These are phyloP conservation scores for Limosa lapponica DNA, from an alignment of 2,797 vertebrate species.

Conservation along the genomic window DNA sequence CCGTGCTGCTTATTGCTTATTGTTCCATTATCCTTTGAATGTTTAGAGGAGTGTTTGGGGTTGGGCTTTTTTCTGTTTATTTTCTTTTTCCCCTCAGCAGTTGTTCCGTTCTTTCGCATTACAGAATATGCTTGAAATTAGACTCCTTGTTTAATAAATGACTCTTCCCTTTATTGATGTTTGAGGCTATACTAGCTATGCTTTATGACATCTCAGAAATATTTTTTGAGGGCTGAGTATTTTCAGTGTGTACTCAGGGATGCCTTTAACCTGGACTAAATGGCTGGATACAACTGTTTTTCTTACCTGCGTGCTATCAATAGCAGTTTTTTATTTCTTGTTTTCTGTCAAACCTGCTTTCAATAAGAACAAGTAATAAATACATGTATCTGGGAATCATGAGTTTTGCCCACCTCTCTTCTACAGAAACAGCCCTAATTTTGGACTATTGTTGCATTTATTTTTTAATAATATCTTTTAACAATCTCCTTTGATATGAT, in stretches of 20 bases:
- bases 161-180: neutral
- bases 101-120: slow-evolving; percentile 6
- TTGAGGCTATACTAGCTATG: neutral
- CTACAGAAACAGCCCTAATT: neutral
- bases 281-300: neutral
- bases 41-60: neutral
- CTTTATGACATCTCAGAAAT: neutral
- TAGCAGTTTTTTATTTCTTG: neutral
- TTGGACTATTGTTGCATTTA: neutral
- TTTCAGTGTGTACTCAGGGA: neutral
- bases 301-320: neutral
- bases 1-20: slow-evolving; percentile 35
- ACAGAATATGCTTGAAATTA: slow-evolving; percentile 15
- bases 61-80: neutral
- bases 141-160: slow-evolving; percentile 1
- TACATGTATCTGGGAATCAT: neutral
- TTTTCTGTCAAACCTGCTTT: neutral
- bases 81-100: slow-evolving; percentile 10
- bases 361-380: neutral
- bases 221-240: neutral
- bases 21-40: slow-evolving; percentile 22
- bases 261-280: neutral
- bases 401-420: neutral
- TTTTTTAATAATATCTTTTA: neutral
- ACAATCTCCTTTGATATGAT: neutral